Percentiles rank a stretch among this genome's conserved stretches.
These are phyloP conservation scores for Piaya cayana DNA, from an alignment of 2,113 vertebrate genomes.

Conservation along the genomic window DNA sequence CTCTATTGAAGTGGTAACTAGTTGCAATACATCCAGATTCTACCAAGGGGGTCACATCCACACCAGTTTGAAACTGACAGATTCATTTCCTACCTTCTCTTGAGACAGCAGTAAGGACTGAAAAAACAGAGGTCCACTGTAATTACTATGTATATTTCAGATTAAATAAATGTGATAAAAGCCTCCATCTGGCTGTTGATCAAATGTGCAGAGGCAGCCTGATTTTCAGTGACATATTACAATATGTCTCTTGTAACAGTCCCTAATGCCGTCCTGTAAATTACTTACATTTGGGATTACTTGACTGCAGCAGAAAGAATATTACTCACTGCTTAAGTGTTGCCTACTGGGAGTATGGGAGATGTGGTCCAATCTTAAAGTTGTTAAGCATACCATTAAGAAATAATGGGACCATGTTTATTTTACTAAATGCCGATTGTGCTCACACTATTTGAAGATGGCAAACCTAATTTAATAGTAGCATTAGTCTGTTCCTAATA, in stretches of 20 bases:
- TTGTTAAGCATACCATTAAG: conserved; percentile 78
- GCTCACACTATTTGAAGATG: conserved; percentile 60
- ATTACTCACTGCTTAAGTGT: conserved; percentile 78
- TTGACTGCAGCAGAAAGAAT: conserved; percentile 75
- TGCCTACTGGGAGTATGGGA: conserved; percentile 67
- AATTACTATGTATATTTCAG: conserved; percentile 83
- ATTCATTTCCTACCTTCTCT: conserved; percentile 77
- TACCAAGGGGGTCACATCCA: conserved; percentile 53
- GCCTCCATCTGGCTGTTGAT: conserved; percentile 82
- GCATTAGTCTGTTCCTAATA: conserved; percentile 15
- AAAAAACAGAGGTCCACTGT: conserved; percentile 78
- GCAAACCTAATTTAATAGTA: conserved; percentile 54
- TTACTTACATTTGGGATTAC: conserved; percentile 82
- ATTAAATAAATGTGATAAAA: conserved; percentile 86
- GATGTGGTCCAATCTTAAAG: conserved; percentile 69
- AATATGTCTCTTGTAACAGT: conserved; percentile 77
- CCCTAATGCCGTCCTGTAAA: conserved; percentile 74
- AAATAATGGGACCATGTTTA: conserved; percentile 76
- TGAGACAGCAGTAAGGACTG: conserved; percentile 65
- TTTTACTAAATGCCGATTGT: conserved; percentile 73
- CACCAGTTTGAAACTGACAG: conserved; percentile 66
- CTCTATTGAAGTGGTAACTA: not conserved
- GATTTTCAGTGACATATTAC: conserved; percentile 81
- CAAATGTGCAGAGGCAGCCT: conserved; percentile 77
- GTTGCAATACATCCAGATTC: conserved; percentile 50